Conservation (phyloP, 2,888 invertebrate species). For the Phortica magna region DNA sequence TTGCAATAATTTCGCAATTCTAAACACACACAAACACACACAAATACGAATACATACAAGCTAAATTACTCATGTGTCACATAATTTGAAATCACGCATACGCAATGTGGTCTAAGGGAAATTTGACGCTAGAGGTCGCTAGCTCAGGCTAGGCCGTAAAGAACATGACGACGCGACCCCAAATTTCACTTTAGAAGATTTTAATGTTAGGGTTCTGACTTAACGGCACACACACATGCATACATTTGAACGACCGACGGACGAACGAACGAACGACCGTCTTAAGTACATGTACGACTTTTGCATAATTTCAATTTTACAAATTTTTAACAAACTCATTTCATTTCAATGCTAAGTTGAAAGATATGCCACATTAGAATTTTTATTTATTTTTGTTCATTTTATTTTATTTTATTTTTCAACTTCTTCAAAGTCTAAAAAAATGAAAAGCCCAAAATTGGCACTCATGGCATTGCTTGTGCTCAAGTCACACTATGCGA, state of each 20-base stretch:
- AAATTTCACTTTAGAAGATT: neutral
- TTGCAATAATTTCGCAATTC: conserved; percentile 2
- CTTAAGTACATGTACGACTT: no score
- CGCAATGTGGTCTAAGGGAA: conserved; percentile 44
- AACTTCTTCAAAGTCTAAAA: no score
- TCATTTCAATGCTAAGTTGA: no score
- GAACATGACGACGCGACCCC: no score
- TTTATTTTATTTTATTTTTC: no score
- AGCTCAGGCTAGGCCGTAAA: no score
- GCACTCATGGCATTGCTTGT: neutral
- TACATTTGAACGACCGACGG: no score
- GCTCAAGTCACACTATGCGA: conserved; percentile 20
- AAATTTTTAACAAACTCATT: neutral
- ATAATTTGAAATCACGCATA: conserved; percentile 43
- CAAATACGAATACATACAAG: conserved; percentile 26
- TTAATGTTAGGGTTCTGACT: conserved; percentile 3
- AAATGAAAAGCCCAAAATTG: neutral
- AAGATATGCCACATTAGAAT: no score
- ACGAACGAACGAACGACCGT: no score
- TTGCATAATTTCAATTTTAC: neutral
- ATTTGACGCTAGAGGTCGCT: neutral
- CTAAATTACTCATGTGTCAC: conserved; percentile 67
- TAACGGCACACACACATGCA: neutral
- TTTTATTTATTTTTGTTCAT: no score
- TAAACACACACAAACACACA: conserved; percentile 4